Evolutionary conservation across 2,888 invertebrate species (phyloP), one percentile per base, ranked within the genome.

Genomic region (Clepsis dumicolana): DNA sequence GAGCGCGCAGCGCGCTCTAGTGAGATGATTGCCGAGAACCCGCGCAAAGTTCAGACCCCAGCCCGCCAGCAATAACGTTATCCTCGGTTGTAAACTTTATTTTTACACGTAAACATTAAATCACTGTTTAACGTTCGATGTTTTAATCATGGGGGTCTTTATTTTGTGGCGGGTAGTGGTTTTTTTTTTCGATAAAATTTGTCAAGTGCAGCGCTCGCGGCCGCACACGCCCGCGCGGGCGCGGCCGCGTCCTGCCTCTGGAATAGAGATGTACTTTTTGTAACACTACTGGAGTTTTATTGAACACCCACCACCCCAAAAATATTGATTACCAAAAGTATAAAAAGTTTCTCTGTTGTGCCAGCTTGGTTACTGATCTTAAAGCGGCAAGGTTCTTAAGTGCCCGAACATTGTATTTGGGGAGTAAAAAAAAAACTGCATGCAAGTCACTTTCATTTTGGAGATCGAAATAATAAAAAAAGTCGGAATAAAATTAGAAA

Each of bases 211-310:
- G 35, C 25, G 54, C 63, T 35, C 1, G 64, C 67, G 70, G 50
- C 21, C 41, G 54, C 64, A 21, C 63, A 1, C 44, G 50, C 68
- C 63, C 68, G 61, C 18, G 63, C 63, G 41, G 48, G 56, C 62
- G 29, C 52, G 41, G 61, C 56, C 68, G 65, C 57, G 65, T 56
- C 70, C 52, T 21, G 68, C 78, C 78, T 84, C 85, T 85, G 70
- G 81, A 87, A 87, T 88, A 88, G 86, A 88, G 83, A 88, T 81
- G 84, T 87, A 88, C 87, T 86, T 88, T 88, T 88, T 86, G 82
- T 87, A 88, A 87, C 85, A 87, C 71, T 59, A 66, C 56, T 41
- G 54, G 79, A 64, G 79, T 88, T 88, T 88, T 75, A 85, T 83
- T 84, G 12, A 4, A 62, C 35, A 35, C 25, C 38, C 61, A 53